Evolutionary conservation across 1,140 invertebrate species (phyloP), one percentile per base, ranked within the genome.

Genomic region (Brachionus rubens): DNA sequence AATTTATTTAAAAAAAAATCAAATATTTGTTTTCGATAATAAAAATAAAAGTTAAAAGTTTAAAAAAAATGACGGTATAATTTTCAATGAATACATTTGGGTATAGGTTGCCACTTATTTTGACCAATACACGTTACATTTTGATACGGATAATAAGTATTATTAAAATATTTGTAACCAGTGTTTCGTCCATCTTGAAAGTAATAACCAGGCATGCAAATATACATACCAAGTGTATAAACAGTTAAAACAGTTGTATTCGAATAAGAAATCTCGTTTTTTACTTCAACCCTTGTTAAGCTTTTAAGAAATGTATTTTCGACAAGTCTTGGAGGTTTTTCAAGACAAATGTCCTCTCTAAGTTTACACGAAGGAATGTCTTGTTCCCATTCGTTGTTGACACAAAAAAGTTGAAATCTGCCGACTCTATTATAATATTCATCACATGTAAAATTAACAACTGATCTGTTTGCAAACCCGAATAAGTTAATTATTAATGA

Each of bases 311-410:
- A 41, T 21, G 67, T 46, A 28, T 70, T 70, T 28, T 36, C 40
- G 21, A 47, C 14, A 4, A 33, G 21, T 24, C 21, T 30, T 9
- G 41, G 67, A 14, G 67, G 67, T 30, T 28, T 70, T 28, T 24
- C 19, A 6, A 47, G 10, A 26, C 67, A 70, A 21, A 70, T 26
- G 2, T 70, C 33, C 30, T 70, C 33, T 48, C 19, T n/a, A 9
- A 70, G 21, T 3, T n/a, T 24, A 36, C 67, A 70, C 12, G 10
- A 24, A 12, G 67, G 67, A 9, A 21, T 5, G 14, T 70, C 21
- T 28, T 43, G 43, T 70, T 70, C 67, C 67, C 67, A 70, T 48
- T 70, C 67, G 43, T 33, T 26, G 33, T 48, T 47, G 9, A n/a
- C 14, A 41, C 67, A 70, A 47, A 46, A 33, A 12, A 19, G n/a